These are phyloP conservation scores for Tragelaphus oryx DNA, from an alignment of 2,797 vertebrate species.

Conservation along the genomic window DNA sequence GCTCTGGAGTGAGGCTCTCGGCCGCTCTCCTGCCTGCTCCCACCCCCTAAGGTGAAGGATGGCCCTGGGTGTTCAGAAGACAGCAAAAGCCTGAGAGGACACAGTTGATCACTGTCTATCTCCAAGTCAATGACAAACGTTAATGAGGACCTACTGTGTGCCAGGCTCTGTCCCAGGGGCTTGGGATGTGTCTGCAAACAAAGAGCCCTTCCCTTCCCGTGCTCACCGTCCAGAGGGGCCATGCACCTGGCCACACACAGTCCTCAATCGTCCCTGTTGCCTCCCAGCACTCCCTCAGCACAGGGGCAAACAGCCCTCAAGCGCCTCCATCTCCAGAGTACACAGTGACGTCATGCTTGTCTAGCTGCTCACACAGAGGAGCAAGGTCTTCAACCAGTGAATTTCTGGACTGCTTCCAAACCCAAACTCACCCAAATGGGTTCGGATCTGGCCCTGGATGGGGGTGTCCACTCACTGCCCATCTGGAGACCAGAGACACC, in stretches of 20 bases:
- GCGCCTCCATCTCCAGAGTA: background rate
- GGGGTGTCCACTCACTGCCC: conserved; percentile 83
- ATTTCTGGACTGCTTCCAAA: background rate
- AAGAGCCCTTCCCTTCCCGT: background rate
- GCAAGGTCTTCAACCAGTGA: background rate
- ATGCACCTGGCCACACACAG: background rate
- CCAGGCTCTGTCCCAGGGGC: background rate
- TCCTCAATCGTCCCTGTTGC: too few species aligned
- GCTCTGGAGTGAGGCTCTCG: background rate
- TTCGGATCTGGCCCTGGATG: conserved; percentile 81
- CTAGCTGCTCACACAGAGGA: background rate
- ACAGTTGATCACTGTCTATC: background rate
- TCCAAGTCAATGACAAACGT: background rate
- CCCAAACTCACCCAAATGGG: conserved; percentile 78
- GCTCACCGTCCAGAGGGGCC: background rate
- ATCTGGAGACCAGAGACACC: conserved; percentile 81
- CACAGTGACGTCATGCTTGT: background rate
- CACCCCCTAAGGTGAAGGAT: background rate
- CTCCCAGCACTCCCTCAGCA: background rate
- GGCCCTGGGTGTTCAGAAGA: background rate
- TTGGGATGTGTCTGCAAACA: background rate
- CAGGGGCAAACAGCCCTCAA: background rate
- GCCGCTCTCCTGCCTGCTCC: background rate
- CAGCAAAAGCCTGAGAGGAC: background rate
- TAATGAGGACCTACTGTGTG: background rate